Conservation (phyloP, 1,140 invertebrate genomes). For the Zophobas morio region DNA sequence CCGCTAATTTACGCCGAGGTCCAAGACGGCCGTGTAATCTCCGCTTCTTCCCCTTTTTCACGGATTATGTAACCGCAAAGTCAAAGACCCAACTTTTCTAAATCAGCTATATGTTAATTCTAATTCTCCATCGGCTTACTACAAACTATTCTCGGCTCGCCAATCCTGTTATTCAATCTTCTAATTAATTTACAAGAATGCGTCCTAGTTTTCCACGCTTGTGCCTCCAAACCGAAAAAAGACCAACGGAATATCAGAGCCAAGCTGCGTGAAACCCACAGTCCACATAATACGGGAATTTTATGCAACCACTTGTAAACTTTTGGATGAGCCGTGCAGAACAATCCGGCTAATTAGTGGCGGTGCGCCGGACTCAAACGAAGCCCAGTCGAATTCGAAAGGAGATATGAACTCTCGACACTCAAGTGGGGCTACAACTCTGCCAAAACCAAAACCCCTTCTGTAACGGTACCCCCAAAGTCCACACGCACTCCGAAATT, state of each 20-base stretch:
- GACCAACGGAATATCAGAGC: too few relatives aligned
- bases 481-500: background rate
- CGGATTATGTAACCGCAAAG: slow-evolving; percentile 10
- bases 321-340: slow-evolving; percentile 11
- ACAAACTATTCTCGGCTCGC: background rate
- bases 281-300: background rate
- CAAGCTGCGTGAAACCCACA: too few relatives aligned
- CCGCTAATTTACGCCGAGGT: slow-evolving; percentile 35
- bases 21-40: slow-evolving; percentile 31
- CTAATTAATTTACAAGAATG: background rate
- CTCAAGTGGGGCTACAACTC: too few relatives aligned
- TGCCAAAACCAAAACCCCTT: too few relatives aligned
- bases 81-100: slow-evolving; percentile 11
- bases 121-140: background rate
- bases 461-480: too few relatives aligned
- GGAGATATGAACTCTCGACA: too few relatives aligned
- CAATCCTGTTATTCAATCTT: background rate
- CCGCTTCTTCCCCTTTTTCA: slow-evolving; percentile 21
- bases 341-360: slow-evolving; percentile 20
- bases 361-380: slow-evolving; percentile 14
- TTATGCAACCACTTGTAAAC: background rate
- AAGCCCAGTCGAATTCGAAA: too few relatives aligned
- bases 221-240: too few relatives aligned
- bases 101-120: background rate
- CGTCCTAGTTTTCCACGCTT: background rate